Conservation (phyloP, 2,888 invertebrate genomes). For the Sphecodes monilicornis region DNA sequence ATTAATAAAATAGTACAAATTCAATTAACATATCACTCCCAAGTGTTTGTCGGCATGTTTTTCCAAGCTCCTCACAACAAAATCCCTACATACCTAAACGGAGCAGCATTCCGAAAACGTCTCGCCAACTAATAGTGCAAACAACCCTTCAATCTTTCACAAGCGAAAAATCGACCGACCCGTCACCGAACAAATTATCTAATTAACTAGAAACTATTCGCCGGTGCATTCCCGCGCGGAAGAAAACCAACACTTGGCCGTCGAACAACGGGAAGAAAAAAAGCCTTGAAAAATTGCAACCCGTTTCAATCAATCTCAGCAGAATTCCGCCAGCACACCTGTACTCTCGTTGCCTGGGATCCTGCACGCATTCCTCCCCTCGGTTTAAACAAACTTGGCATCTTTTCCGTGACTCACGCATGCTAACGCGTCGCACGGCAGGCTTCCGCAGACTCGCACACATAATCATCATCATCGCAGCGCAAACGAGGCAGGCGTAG, state of each 20-base stretch:
- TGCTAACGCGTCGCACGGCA: background rate
- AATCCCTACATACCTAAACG: background rate
- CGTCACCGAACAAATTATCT: background rate
- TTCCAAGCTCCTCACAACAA: background rate
- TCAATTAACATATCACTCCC: background rate
- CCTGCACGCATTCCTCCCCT: background rate
- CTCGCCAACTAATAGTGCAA: background rate
- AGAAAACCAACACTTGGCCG: no score
- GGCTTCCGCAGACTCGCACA: background rate
- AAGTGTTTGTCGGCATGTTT: background rate
- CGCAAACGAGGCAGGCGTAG: slow-evolving; percentile 9
- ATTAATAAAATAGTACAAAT: background rate
- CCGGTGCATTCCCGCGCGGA: background rate
- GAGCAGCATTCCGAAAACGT: background rate
- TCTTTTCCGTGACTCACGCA: slow-evolving; percentile 1
- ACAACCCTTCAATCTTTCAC: background rate
- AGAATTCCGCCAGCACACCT: background rate
- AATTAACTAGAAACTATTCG: background rate
- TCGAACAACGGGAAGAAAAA: background rate
- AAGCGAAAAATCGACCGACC: background rate
- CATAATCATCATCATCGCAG: background rate
- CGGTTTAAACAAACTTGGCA: background rate
- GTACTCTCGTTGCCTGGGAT: background rate
- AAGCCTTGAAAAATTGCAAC: background rate
- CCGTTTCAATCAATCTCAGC: background rate